Conservation (phyloP, 2,888 invertebrate species). For the Tetragonisca angustula region DNA sequence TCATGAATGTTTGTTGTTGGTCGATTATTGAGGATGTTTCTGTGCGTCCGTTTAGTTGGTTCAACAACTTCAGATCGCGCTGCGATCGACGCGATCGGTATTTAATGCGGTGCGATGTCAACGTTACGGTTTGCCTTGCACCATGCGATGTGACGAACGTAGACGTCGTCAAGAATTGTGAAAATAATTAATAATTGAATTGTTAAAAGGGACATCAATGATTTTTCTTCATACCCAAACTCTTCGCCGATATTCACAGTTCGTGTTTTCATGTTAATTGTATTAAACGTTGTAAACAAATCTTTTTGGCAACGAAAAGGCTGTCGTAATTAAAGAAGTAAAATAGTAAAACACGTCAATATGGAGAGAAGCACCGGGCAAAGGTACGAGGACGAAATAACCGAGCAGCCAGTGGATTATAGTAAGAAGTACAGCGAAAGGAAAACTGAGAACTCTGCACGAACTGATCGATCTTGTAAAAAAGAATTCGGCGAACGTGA, state of each 20-base stretch:
- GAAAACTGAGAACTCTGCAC: slow-evolving; percentile 52
- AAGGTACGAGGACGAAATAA: slow-evolving; percentile 75
- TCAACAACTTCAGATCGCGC: background rate
- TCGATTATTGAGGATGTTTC: background rate
- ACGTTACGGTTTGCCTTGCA: slow-evolving; percentile 15
- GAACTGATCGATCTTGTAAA: slow-evolving; percentile 60
- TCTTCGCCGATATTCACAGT: background rate
- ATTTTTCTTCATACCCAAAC: background rate
- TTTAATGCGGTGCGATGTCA: slow-evolving; percentile 8
- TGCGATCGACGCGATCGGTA: background rate
- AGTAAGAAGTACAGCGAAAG: slow-evolving; percentile 85
- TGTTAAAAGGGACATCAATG: background rate
- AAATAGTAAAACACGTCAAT: background rate
- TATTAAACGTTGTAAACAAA: background rate
- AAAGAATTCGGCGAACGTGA: slow-evolving; percentile 75
- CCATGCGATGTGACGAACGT: slow-evolving; percentile 1
- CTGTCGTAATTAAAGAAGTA: background rate
- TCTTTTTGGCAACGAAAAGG: too few species aligned
- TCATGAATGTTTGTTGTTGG: background rate
- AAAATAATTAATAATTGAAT: slow-evolving; percentile 15
- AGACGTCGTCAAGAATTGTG: slow-evolving; percentile 1
- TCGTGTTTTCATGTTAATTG: background rate
- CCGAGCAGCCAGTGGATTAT: slow-evolving; percentile 86
- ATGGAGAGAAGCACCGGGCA: slow-evolving; percentile 51
- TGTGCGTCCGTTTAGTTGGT: background rate